A percentile compares a stretch with the other conserved stretches of the same genome.
Conservation (phyloP, 1,140 invertebrate species). For the Gonatopus flavifemur region DNA sequence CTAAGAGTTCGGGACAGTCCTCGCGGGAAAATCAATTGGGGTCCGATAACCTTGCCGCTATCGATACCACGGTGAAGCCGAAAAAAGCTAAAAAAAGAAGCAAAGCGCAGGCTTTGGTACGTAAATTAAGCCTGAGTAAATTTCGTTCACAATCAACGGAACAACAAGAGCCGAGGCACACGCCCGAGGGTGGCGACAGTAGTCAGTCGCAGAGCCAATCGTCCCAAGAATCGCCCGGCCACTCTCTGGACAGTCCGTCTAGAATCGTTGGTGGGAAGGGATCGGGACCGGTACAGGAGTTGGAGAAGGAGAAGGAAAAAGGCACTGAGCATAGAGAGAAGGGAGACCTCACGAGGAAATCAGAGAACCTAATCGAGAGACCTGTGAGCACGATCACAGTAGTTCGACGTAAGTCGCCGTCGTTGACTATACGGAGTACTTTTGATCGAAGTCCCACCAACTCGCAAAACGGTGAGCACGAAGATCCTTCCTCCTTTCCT, state of each 20-base stretch:
- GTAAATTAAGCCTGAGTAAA: constrained; percentile 47
- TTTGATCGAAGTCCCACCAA: constrained; percentile 3
- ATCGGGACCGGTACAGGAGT: background rate
- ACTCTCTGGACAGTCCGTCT: constrained; percentile 32
- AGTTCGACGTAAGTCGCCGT: constrained; percentile 43
- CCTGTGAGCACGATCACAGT: constrained; percentile 42
- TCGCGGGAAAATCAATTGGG: no score
- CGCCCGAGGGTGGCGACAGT: constrained; percentile 46
- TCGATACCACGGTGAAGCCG: constrained; percentile 41
- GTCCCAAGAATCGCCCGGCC: constrained; percentile 44
- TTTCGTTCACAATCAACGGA: constrained; percentile 43
- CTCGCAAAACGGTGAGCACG: constrained; percentile 20
- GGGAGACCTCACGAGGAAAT: constrained; percentile 20
- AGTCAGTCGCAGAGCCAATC: constrained; percentile 47
- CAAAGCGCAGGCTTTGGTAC: constrained; percentile 40
- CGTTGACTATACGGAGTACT: constrained; percentile 39
- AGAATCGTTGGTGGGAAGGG: constrained; percentile 19
- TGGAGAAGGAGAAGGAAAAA: constrained; percentile 1
- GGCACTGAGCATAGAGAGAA: constrained; percentile 1
- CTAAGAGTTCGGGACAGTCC: no score
- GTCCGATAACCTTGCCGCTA: no score
- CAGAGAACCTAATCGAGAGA: constrained; percentile 37
- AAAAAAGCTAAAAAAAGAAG: constrained; percentile 40
- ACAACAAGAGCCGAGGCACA: constrained; percentile 38
- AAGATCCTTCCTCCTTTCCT: background rate